Evolutionary conservation across 2,113 vertebrate genomes (phyloP), one percentile per base, ranked within the genome.

Genomic region (Sialia sialis): DNA sequence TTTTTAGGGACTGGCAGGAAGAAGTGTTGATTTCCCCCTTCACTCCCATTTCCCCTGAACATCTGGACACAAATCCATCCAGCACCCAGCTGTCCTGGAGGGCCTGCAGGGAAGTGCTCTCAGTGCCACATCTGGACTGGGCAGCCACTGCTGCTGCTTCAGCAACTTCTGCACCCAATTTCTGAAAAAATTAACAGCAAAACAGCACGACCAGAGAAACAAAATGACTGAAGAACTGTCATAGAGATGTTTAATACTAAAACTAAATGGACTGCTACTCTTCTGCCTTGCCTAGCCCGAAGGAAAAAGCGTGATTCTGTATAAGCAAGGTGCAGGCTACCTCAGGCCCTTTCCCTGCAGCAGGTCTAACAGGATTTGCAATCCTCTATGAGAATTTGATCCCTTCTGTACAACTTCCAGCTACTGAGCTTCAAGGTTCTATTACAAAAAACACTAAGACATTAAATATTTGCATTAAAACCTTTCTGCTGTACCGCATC

Each of bases 91-190:
- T 75, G 21, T 27, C 15, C 64, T 44, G 44, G 7, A 59, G 8
- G 0, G 0, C 21, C 62, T 1, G 0, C 39, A 73, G 21, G 55
- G 20, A 41, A 59, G 8, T 0, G 1, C 8, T 11, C 32, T 59
- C 26, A 38, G 41, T 2, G 13, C 20, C 36, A 26, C 36, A 39
- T 39, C 52, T 46, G 27, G 34, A 56, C 10, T 11, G 23, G 48
- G 22, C 2, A 1, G 38, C 20, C 10, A 13, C 11, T 21, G 46
- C 23, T 2, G 2, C 7, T 38, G 22, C 12, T 74, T 29, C 43
- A 63, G 19, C 54, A 11, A 25, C 11, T 16, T 39, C 22, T 73
- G 27, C 55, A 69, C 3, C 1, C 1, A 74, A 21, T n/a, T n/a
- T 23, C 34, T 56, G 48, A 74, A 63, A 64, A 80, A 36, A 43